Conservation (phyloP, 1,140 invertebrate species). For the Augochlora pura region DNA sequence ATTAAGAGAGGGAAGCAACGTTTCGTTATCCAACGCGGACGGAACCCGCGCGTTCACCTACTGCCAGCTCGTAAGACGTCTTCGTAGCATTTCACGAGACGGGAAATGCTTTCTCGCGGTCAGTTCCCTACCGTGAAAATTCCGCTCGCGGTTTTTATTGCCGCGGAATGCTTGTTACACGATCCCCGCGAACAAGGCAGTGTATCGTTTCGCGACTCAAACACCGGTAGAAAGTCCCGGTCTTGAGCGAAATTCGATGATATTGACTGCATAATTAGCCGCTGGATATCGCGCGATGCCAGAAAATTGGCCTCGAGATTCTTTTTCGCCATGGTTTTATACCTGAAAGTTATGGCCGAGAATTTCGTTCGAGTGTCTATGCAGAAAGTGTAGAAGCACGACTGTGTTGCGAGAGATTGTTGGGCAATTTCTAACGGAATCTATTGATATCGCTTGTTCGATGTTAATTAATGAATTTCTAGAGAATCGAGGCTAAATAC, state of each 20-base stretch:
- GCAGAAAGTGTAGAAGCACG: too few relatives aligned
- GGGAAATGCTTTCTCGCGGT: conserved; percentile 5
- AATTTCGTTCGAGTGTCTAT: too few relatives aligned
- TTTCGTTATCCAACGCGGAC: background rate
- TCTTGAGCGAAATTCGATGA: background rate
- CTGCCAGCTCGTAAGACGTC: background rate
- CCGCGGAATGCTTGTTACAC: background rate
- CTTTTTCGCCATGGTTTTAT: too few relatives aligned
- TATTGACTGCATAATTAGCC: background rate
- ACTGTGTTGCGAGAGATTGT: too few relatives aligned
- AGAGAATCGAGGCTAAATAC: too few relatives aligned
- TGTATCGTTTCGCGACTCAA: background rate
- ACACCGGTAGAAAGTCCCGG: background rate
- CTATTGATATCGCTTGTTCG: too few relatives aligned
- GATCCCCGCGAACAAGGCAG: background rate
- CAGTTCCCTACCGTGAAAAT: background rate
- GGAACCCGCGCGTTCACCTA: background rate
- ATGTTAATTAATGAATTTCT: too few relatives aligned
- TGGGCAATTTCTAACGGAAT: too few relatives aligned
- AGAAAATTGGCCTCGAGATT: background rate
- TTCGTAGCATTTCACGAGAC: background rate
- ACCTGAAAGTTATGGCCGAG: too few relatives aligned
- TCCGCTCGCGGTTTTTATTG: conserved; percentile 1
- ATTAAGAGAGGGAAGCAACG: background rate
- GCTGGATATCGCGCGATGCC: background rate